Evolutionary conservation across 2,113 vertebrate genomes (phyloP), one percentile per base, ranked within the genome.

Genomic region (Pipa parva): DNA sequence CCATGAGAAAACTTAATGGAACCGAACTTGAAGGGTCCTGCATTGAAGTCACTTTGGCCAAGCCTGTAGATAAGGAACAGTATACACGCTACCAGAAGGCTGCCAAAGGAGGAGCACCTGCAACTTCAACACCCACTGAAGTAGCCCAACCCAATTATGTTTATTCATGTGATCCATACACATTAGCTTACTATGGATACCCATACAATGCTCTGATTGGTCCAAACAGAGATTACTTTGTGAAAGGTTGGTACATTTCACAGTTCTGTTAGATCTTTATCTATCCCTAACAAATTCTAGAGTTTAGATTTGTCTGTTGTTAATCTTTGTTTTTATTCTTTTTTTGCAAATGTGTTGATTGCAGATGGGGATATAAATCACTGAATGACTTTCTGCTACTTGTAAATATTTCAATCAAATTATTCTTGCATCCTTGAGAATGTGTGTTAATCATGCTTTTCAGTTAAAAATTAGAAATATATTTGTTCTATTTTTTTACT

Each of bases 41-140:
- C 78, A 90, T 99, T 2, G 97, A 99, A 84, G 97, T 99, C 69
- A 98, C 96, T 0, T 84, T 99, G 33, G 97, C 97, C 84, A 99
- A 99, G 81, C 97, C 97, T 0, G 97, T 99, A 31, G 97, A 99
- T 77, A 99, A 99, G 78, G 97, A 99, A 81, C 97, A 99, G 58
- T 98, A 98, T 78, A 95, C 93, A 0, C 93, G 96, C 57, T 94
- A 95, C 81, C 97, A 99, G 87, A 98, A 98, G 80, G 97, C 97
- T 2, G 95, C 95, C 22, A 98, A 97, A 77, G 90, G 90, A 27
- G 84, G 81, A 2, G 84, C 81, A 1, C 15, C 71, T 7, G 48
- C 75, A 0, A 57, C 77, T 17, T 64, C 74, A 0, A 64, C 87
- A 0, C 88, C 88, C 73, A 80, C 81, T 27, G 87, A 91, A 4